Evolutionary conservation across 2,888 invertebrate species (phyloP), one percentile per base, ranked within the genome.

Genomic region (Petrolisthes manimaculis): DNA sequence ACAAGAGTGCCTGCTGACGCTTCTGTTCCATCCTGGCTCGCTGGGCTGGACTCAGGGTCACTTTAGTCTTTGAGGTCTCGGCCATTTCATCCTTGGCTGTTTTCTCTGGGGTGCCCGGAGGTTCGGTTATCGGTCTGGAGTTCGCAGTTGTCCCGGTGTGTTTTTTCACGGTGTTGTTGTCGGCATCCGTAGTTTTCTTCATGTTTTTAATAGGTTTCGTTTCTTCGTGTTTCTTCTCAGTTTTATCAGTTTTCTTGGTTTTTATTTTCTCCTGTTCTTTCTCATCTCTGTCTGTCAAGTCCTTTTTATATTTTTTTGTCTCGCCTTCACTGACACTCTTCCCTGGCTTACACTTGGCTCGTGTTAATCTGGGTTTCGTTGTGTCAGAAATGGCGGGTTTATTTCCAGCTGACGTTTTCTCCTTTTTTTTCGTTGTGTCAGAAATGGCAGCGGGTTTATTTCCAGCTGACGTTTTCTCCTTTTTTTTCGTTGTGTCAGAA

Each of bases 11-110:
- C 21, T 71, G 12, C 21, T 71, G 71, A 2, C 71, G 71, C 1
- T n/a, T 12, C 71, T 71, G 71, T n/a, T 71, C 71, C 71, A 71
- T 71, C 71, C 71, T 71, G 6, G 71, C 71, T 1, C 71, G 71
- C 71, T 71, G 71, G 4, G 71, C 71, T n/a, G 71, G 71, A n/a
- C 71, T 71, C 1, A 71, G 21, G 18, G 14, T 6, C 6, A 71
- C 21, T n/a, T n/a, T 71, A 12, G 9, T 21, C n/a, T 21, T n/a
- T 21, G 14, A 14, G 21, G n/a, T n/a, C 71, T 18, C 71, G 4
- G 6, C 21, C 71, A 1, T 21, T 12, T 21, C 21, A 14, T 71
- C 71, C 18, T 18, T 18, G 6, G 61, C 61, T 12, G 9, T 18
- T 18, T 61, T 61, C 61, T 61, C 18, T 12, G 71, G 71, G 4